These are phyloP conservation scores for Intellagama lesueurii DNA, from an alignment of 2,797 vertebrate genomes.

Conservation along the genomic window DNA sequence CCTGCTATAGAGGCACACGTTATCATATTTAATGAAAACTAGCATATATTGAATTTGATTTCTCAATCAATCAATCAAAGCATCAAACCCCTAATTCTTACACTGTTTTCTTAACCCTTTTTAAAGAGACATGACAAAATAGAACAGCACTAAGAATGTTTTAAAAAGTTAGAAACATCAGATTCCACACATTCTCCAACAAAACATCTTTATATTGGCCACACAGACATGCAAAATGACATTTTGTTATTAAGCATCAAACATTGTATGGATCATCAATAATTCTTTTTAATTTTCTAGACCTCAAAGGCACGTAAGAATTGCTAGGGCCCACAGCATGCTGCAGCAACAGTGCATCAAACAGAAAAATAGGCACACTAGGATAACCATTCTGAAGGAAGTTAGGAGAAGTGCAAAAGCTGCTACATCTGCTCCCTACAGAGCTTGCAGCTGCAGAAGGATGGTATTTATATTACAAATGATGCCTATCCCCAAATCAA, in stretches of 20 bases:
- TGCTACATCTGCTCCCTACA: conserved; percentile 57
- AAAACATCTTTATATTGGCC: conserved; percentile 82
- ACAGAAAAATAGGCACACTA: conserved; percentile 60
- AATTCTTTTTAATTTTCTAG: conserved; percentile 94
- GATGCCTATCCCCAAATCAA: conserved; percentile 34
- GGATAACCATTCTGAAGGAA: conserved; percentile 69
- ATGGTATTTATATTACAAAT: conserved; percentile 68
- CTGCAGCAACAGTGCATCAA: conserved; percentile 76
- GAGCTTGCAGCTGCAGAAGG: conserved; percentile 56
- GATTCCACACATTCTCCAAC: conserved; percentile 53
- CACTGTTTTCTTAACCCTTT: not conserved
- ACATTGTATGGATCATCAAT: conserved; percentile 90
- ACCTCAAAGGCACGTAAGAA: conserved; percentile 82
- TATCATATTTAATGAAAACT: not conserved
- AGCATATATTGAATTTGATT: not conserved
- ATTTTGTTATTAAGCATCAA: conserved; percentile 93
- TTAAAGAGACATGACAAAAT: not conserved
- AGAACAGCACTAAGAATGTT: not conserved
- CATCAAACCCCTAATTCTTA: not conserved
- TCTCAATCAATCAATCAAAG: not conserved
- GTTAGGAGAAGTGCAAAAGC: conserved; percentile 47
- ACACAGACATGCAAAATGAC: conserved; percentile 85
- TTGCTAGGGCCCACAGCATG: conserved; percentile 60
- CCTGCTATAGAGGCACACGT: not conserved
- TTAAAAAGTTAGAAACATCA: not conserved